Conservation (phyloP, 2,888 invertebrate species). For the Isoperla grammatica region DNA sequence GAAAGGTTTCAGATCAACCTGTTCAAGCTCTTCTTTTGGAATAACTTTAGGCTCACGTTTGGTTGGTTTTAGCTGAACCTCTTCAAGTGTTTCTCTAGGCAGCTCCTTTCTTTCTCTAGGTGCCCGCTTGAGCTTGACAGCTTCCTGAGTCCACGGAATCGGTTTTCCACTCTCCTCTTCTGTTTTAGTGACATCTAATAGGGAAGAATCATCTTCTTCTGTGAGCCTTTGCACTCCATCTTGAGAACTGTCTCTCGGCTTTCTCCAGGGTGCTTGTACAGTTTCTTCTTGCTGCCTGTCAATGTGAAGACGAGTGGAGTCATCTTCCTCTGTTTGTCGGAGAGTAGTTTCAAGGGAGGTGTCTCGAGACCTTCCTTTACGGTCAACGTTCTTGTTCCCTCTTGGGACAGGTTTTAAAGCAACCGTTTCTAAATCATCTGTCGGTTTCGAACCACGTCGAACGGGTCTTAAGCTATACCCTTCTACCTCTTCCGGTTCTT, state of each 20-base stretch:
- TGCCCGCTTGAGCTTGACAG: conserved; percentile 40
- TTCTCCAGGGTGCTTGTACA: conserved; percentile 3
- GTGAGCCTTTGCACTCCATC: neutral
- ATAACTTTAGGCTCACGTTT: conserved; percentile 14
- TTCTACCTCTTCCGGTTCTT: conserved; percentile 3
- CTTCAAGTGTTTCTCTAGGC: conserved; percentile 42
- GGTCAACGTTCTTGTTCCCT: no score
- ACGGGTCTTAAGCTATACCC: neutral
- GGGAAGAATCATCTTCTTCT: conserved; percentile 35
- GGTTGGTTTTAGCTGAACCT: conserved; percentile 49
- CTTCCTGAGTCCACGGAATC: conserved; percentile 11
- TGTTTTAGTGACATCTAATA: conserved; percentile 26
- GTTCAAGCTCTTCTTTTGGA: conserved; percentile 21
- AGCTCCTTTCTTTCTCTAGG: conserved; percentile 42
- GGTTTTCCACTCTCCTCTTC: conserved; percentile 15
- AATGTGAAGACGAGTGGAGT: conserved; percentile 1
- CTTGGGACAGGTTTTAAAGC: conserved; percentile 36
- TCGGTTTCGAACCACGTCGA: conserved; percentile 2
- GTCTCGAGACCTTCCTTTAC: neutral
- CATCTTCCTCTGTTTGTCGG: conserved; percentile 3
- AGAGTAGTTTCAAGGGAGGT: neutral
- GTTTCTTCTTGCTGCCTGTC: conserved; percentile 7
- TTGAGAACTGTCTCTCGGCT: conserved; percentile 4
- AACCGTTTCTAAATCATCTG: neutral
- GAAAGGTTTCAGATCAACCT: conserved; percentile 24